phyloP scores from a whole-genome alignment of 2,888 invertebrate genomes.

The Melanchra persicariae region DNA sequence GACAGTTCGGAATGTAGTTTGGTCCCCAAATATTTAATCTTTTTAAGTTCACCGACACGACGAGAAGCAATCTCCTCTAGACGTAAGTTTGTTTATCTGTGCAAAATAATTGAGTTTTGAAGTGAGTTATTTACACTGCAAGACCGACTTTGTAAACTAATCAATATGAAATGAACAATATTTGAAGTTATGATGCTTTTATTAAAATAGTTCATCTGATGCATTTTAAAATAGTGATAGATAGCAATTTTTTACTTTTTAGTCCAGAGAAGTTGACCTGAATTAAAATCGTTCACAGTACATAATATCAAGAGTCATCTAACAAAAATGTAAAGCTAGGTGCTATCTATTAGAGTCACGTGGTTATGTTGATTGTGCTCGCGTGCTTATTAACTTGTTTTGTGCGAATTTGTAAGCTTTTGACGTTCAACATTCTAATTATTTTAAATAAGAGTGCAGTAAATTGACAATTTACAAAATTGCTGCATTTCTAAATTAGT shows the following conservation, averaged over 20 bases:
- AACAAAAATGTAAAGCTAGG: slow-evolving; percentile 59
- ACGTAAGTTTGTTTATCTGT: slow-evolving; percentile 63
- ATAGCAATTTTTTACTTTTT: slow-evolving; percentile 59
- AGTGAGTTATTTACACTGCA: slow-evolving; percentile 35
- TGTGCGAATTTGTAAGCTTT: slow-evolving; percentile 46
- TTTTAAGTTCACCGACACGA: slow-evolving; percentile 56
- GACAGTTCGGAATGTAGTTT: slow-evolving; percentile 39
- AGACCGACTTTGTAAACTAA: slow-evolving; percentile 51
- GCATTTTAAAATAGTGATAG: slow-evolving; percentile 65
- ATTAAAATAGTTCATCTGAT: slow-evolving; percentile 62
- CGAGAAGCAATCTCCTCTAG: slow-evolving; percentile 67
- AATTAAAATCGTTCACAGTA: slow-evolving; percentile 51
- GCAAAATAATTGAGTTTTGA: slow-evolving; percentile 51
- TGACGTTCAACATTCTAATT: slow-evolving; percentile 36
- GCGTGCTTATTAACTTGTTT: slow-evolving; percentile 50
- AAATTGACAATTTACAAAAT: slow-evolving; percentile 24
- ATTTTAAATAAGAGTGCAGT: slow-evolving; percentile 36
- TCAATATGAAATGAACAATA: slow-evolving; percentile 61
- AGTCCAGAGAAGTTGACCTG: slow-evolving; percentile 43
- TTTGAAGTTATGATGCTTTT: slow-evolving; percentile 62
- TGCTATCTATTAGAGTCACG: slow-evolving; percentile 61
- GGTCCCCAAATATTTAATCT: slow-evolving; percentile 62
- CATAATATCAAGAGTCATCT: slow-evolving; percentile 52
- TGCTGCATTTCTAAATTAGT: slow-evolving; percentile 44
- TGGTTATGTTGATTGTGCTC: slow-evolving; percentile 51